Evolutionary conservation across 2,113 vertebrate genomes (phyloP).

Genomic region (Thalassoma bifasciatum): DNA sequence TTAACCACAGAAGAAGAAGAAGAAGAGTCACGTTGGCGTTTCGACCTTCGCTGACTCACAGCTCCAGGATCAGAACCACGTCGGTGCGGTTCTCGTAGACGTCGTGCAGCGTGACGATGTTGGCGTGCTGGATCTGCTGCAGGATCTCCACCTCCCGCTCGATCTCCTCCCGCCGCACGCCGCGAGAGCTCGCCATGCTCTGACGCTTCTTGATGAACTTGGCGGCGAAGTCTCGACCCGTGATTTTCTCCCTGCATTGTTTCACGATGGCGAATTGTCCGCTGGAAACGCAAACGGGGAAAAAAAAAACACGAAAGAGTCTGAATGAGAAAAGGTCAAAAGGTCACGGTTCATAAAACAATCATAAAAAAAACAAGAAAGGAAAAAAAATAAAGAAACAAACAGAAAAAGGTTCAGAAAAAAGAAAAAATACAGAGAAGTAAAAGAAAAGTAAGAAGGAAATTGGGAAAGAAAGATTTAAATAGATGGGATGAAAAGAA

Average conservation of each 20-base stretch:
- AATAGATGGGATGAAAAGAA: no score
- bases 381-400: no score
- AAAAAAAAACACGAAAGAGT: no score
- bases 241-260: constrained; percentile 88
- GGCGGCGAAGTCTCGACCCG: constrained; percentile 87
- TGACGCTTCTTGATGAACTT: constrained; percentile 98
- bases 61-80: constrained; percentile 95
- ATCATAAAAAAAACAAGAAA: no score
- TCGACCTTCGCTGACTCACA: constrained; percentile 85
- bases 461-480: no score
- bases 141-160: constrained; percentile 94
- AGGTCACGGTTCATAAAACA: no score
- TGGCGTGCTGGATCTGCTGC: constrained; percentile 89
- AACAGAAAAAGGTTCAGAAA: no score
- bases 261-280: constrained; percentile 98
- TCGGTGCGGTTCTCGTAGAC: constrained; percentile 96
- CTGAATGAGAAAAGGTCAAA: no score
- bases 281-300: constrained; percentile 80
- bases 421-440: no score
- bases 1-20: no score
- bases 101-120: constrained; percentile 92
- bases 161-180: constrained; percentile 91
- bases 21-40: no score
- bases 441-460: no score
- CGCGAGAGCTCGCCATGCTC: constrained; percentile 90